Evolutionary conservation across 2,888 invertebrate genomes (phyloP).

Genomic region (Lacanobia oleracea): DNA sequence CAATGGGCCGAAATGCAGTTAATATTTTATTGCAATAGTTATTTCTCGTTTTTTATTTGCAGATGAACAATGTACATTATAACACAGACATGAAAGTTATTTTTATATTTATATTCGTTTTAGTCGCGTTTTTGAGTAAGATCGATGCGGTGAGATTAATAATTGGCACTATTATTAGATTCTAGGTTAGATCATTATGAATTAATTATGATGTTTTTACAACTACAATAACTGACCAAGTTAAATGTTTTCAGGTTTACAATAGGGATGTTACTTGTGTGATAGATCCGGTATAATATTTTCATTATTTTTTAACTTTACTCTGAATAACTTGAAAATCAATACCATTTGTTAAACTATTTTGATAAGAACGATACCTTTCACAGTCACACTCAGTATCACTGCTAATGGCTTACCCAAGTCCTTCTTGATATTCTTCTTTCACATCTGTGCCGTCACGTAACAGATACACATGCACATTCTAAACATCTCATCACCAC

Average conservation of each 20-base stretch:
- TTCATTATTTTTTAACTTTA: no score
- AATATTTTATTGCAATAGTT: slow-evolving; percentile 74
- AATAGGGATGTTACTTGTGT: slow-evolving; percentile 82
- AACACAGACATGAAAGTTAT: slow-evolving; percentile 79
- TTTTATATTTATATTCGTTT: slow-evolving; percentile 79
- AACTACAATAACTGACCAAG: no score
- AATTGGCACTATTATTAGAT: slow-evolving; percentile 22
- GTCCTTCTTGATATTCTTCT: background rate
- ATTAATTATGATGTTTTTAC: no score
- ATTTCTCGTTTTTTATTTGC: slow-evolving; percentile 63
- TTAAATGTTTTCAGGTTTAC: slow-evolving; percentile 76
- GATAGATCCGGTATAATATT: slow-evolving; percentile 78
- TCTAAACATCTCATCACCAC: background rate
- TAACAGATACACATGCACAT: no score
- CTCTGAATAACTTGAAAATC: no score
- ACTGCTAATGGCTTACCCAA: no score
- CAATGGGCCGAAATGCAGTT: slow-evolving; percentile 74
- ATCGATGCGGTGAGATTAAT: slow-evolving; percentile 78
- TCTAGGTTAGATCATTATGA: no score
- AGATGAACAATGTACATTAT: slow-evolving; percentile 73
- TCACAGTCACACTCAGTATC: no score
- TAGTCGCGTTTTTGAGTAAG: slow-evolving; percentile 68
- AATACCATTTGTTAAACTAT: no score
- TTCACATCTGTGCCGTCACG: no score
- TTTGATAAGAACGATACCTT: no score